Evolutionary conservation across 1,140 invertebrate genomes (phyloP).

Genomic region (Bursaphelenchus mucronatus): DNA sequence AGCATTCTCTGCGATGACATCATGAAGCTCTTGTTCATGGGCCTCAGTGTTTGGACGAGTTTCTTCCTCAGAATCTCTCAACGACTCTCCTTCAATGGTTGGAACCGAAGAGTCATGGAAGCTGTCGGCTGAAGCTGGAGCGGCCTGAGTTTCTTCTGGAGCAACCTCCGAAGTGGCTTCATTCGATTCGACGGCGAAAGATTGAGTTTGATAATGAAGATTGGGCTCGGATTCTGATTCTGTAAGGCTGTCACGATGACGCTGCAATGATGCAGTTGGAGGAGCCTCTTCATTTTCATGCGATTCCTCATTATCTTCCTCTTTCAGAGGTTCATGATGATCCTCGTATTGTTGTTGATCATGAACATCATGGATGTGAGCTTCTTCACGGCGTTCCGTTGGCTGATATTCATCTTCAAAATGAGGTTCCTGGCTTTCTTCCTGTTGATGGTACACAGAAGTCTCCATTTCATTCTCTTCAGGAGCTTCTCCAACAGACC

Average conservation of each 20-base stretch:
- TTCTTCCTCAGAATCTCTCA: constrained; percentile 14
- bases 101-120: constrained; percentile 6
- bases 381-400: constrained; percentile 20
- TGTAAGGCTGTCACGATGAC: constrained; percentile 10
- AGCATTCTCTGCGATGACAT: background rate
- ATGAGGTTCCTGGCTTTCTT: background rate
- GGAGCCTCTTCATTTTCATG: background rate
- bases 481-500: background rate
- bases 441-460: constrained; percentile 6
- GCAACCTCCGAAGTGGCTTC: background rate
- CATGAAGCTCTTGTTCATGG: constrained; percentile 6
- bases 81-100: constrained; percentile 9
- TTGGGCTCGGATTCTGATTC: constrained; percentile 19
- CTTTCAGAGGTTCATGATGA: background rate
- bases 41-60: constrained; percentile 4
- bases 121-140: background rate
- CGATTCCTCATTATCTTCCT: background rate
- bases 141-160: constrained; percentile 1
- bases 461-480: background rate
- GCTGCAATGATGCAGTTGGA: background rate
- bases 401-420: constrained; percentile 9
- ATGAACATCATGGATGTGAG: background rate
- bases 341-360: background rate
- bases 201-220: constrained; percentile 16
- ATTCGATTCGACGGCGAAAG: background rate